Percentiles rank a stretch among this genome's conserved stretches.
Evolutionary conservation across 1,140 invertebrate genomes (phyloP).

Genomic region (Halictus rubicundus): DNA sequence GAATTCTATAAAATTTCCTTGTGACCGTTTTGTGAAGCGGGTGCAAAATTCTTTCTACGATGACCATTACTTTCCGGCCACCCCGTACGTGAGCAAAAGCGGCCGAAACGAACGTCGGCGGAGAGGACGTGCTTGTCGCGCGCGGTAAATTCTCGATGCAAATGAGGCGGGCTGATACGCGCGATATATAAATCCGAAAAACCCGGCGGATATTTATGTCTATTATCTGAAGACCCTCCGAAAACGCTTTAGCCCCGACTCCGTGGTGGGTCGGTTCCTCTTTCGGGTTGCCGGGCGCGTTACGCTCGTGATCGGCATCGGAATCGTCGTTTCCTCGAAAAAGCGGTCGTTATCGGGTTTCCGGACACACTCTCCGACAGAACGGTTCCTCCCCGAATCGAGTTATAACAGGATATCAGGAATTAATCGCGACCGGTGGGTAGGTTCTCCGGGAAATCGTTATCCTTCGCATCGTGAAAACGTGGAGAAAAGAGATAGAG

Average conservation of each 20-base stretch:
- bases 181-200: conserved; percentile 79
- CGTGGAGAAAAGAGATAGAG: too few species aligned
- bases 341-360: too few species aligned
- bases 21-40: too few species aligned
- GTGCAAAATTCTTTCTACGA: too few species aligned
- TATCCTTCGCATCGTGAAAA: too few species aligned
- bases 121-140: conserved; percentile 48
- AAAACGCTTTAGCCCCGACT: conserved; percentile 33
- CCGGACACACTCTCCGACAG: too few species aligned
- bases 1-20: too few species aligned
- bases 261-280: neutral
- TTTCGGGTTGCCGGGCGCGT: neutral
- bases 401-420: too few species aligned
- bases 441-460: too few species aligned
- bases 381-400: too few species aligned
- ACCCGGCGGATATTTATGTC: conserved; percentile 77
- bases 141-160: conserved; percentile 77
- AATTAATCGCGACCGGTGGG: too few species aligned
- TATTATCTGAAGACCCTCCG: conserved; percentile 72
- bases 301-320: conserved; percentile 21
- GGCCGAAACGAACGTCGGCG: too few species aligned
- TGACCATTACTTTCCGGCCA: conserved; percentile 18
- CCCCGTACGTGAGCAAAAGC: conserved; percentile 21
- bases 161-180: conserved; percentile 78
- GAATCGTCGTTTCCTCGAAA: neutral